Conservation (phyloP, 2,797 vertebrate genomes). For the Gymnoscopelus braueri region DNA sequence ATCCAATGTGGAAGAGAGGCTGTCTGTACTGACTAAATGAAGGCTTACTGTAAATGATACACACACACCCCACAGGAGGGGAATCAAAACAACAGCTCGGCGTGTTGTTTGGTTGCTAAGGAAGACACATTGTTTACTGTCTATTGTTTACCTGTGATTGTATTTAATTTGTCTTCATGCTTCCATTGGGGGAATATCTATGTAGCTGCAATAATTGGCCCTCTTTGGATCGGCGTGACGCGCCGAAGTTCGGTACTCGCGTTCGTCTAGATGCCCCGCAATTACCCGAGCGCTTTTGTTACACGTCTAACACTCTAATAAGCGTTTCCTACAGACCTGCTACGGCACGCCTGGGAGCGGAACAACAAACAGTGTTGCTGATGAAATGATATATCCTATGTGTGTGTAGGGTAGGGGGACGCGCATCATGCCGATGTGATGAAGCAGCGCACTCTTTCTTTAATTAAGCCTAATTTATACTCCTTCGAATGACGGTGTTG, state of each 20-base stretch:
- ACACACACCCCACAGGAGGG: background rate
- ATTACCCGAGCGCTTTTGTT: constrained; percentile 22
- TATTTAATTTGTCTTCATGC: background rate
- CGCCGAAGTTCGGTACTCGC: constrained; percentile 15
- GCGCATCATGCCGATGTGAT: constrained; percentile 48
- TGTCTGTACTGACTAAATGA: background rate
- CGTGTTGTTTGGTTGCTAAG: background rate
- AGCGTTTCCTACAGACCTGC: constrained; percentile 15
- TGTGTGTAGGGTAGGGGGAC: constrained; percentile 37
- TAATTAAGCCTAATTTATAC: background rate
- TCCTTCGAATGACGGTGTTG: too few species aligned
- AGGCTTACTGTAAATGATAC: constrained; percentile 11
- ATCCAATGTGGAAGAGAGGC: constrained; percentile 9
- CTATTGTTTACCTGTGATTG: background rate
- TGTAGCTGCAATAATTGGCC: background rate
- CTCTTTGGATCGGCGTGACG: background rate
- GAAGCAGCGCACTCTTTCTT: constrained; percentile 8
- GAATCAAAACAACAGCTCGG: too few species aligned
- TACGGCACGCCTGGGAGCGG: constrained; percentile 31
- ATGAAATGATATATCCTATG: constrained; percentile 28
- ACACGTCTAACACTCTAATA: constrained; percentile 44
- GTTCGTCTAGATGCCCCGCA: constrained; percentile 21
- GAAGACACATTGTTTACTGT: constrained; percentile 2
- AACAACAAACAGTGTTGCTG: constrained; percentile 44
- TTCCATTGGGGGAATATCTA: background rate